These are phyloP conservation scores for Strigops habroptila DNA, from an alignment of 2,113 vertebrate species.

Conservation along the genomic window DNA sequence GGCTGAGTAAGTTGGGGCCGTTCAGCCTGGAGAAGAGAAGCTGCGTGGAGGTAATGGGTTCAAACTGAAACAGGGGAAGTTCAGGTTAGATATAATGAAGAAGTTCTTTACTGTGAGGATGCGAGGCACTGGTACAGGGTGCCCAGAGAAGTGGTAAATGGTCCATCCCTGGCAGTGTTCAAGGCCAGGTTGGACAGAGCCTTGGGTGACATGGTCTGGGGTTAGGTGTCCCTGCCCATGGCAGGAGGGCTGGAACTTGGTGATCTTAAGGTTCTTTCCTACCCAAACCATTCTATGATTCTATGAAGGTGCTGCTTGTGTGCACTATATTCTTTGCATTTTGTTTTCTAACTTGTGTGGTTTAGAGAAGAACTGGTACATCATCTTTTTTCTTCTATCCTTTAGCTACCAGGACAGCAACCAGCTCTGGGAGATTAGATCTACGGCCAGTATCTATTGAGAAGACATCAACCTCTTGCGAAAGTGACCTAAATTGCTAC, in stretches of 20 bases:
- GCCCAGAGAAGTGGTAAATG: not conserved
- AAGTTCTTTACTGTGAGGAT: not conserved
- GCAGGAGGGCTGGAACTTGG: not conserved
- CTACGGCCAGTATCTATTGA: not conserved
- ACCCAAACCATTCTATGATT: not conserved
- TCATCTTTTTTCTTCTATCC: not conserved
- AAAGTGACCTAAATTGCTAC: conserved; percentile 53
- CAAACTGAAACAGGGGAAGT: not conserved
- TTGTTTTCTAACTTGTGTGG: not conserved
- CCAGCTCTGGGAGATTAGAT: not conserved
- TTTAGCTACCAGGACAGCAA: not conserved
- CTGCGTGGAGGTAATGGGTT: not conserved
- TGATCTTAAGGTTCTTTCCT: not conserved
- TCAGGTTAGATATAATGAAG: not conserved
- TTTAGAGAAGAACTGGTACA: not conserved
- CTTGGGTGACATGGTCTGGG: no score
- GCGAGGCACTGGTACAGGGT: not conserved
- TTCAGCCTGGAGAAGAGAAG: not conserved
- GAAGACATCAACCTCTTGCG: not conserved
- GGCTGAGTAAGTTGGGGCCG: not conserved
- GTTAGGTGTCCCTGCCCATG: no score
- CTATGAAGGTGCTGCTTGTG: not conserved
- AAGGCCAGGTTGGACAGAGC: not conserved
- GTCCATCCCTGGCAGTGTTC: not conserved
- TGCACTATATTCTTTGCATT: not conserved